phyloP scores from a whole-genome alignment of 1,140 invertebrate genomes.

The Brachionus manjavacas region DNA sequence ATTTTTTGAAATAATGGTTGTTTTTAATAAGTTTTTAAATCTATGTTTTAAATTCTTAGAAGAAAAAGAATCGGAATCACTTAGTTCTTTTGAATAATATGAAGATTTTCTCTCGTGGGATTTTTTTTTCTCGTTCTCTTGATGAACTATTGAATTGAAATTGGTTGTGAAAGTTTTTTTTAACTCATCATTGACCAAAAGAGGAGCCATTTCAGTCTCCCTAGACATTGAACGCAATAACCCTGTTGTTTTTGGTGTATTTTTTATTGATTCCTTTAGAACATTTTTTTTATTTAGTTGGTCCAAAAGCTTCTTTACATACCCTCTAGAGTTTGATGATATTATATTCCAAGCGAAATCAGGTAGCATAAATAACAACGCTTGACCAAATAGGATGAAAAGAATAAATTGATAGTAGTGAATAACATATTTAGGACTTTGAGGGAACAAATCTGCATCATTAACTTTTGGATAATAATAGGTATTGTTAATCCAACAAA shows the following conservation, averaged over 20 bases:
- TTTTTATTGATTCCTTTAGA: neutral
- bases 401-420: slow-evolving; percentile 56
- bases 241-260: neutral
- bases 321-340: neutral
- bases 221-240: neutral
- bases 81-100: neutral
- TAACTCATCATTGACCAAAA: neutral
- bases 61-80: neutral
- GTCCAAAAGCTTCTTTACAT: slow-evolving; percentile 25
- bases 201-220: neutral
- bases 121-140: neutral
- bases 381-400: slow-evolving; percentile 52
- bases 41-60: neutral
- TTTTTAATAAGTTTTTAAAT: neutral
- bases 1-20: neutral
- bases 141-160: neutral
- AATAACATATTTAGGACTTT: slow-evolving; percentile 25
- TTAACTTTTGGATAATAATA: slow-evolving; percentile 23
- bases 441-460: slow-evolving; percentile 12
- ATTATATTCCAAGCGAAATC: slow-evolving; percentile 48
- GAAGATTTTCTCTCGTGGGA: neutral
- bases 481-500: slow-evolving; percentile 42
- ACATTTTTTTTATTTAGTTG: slow-evolving; percentile 36
- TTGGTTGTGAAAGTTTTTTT: neutral
- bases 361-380: slow-evolving; percentile 53